Evolutionary conservation across 2,888 invertebrate species (phyloP).

Genomic region (Chironomus riparius): DNA sequence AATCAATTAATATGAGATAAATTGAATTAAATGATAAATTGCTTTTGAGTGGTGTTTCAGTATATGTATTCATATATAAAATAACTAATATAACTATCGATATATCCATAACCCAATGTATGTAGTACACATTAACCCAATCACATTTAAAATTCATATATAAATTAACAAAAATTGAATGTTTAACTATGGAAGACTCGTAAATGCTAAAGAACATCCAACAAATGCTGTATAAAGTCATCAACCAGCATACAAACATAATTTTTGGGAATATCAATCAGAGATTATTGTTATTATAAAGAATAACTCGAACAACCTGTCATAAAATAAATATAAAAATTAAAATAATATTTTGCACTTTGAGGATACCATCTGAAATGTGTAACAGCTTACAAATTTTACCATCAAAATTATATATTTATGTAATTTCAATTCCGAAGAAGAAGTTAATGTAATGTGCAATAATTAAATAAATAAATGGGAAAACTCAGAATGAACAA

Average conservation of each 20-base stretch:
- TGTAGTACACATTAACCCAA: not conserved
- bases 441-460: slow-evolving; percentile 13
- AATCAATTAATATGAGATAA: slow-evolving; percentile 17
- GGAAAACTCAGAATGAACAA: not conserved
- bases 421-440: not conserved
- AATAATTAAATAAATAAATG: not conserved
- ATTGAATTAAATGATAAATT: not conserved
- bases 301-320: not conserved
- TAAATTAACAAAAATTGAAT: not conserved
- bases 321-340: slow-evolving; percentile 5
- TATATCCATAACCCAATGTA: not conserved
- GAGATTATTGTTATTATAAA: slow-evolving; percentile 10
- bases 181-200: slow-evolving; percentile 23
- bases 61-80: not conserved
- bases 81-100: not conserved
- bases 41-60: not conserved
- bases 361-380: no score
- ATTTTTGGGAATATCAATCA: slow-evolving; percentile 22
- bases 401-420: not conserved
- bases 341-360: not conserved
- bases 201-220: slow-evolving; percentile 19
- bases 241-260: not conserved
- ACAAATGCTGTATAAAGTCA: not conserved
- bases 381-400: no score
- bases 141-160: no score